phyloP scores from a whole-genome alignment of 1,140 invertebrate species.

The Heliconius eleuchia region DNA sequence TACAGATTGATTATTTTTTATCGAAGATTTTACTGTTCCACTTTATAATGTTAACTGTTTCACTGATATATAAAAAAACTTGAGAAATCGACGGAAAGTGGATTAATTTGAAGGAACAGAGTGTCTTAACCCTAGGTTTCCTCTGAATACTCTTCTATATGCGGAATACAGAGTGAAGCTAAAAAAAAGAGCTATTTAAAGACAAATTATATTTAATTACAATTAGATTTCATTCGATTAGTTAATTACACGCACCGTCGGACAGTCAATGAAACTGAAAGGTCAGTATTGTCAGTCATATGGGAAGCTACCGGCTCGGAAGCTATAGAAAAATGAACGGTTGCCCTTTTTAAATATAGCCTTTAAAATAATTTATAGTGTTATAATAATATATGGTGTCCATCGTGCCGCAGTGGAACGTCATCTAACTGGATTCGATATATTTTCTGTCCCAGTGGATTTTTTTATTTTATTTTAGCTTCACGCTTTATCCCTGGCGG shows the following conservation, averaged over 20 bases:
- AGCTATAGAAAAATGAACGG: background rate
- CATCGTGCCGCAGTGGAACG: background rate
- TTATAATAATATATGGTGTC: background rate
- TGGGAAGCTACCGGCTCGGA: background rate
- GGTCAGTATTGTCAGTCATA: background rate
- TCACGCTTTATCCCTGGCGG: too few relatives aligned
- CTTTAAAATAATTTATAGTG: background rate
- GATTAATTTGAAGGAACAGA: background rate
- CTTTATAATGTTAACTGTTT: too few relatives aligned
- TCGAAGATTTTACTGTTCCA: background rate
- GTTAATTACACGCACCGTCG: background rate
- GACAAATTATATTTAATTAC: slow-evolving; percentile 1
- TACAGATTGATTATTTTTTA: background rate
- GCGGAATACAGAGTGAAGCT: background rate
- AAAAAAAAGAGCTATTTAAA: background rate
- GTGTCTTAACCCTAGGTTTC: background rate
- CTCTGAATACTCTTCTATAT: background rate
- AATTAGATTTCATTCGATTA: slow-evolving; percentile 1
- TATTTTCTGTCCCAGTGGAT: background rate
- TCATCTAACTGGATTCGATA: background rate
- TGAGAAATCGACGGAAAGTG: background rate
- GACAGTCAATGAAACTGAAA: background rate
- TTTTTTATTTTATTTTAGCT: too few relatives aligned
- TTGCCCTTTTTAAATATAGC: background rate
- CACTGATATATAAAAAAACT: too few relatives aligned